Base-by-base conservation (phyloP, 2,888 invertebrate species). In the Drosophila pseudotakahashii region DNA sequence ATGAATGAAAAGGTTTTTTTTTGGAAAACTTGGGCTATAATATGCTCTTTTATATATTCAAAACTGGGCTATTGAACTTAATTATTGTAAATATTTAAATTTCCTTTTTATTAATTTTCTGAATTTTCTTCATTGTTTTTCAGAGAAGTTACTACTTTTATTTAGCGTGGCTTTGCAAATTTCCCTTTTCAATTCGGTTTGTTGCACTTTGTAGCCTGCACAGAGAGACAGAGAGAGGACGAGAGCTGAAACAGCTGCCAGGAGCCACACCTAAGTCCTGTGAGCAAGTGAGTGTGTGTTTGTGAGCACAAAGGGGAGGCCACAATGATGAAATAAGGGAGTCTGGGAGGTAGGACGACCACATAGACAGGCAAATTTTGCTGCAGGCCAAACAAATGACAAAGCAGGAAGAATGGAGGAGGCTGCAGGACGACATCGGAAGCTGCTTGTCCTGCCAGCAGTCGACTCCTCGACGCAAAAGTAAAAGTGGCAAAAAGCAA, bases 321-420 rank as follows among this genome's bases (percentile, higher is more conserved):
- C 41, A 16, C 19, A 19, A 16, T 16, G 37, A 54, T 34, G 47
- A 48, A 52, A 19, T 53, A 48, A 23, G 36, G 50, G 61, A 50
- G 47, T 23, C 55, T 32, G 13, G 14, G 39, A 52, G 48, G 26
- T 26, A 1, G 1, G 7, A 48, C 42, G 13, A 26, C 37, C 45
- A 57, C 71, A 68, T 50, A 69, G 74, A 63, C 70, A 68, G 60
- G 78, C 86, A 76, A 81, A 79, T 83, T 82, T 83, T 82, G 83
- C 83, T 85, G 83, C 83, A 86, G 83, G 83, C 85, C 75, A 85
- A 82, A 77, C 85, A 80, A 85, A 85, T 78, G 83, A 83, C 82
- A 83, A 83, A 85, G 82, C 85, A 72, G 59, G 53, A 59, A 53
- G 23, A 34, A 52, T 42, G 13, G 34, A 14, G 59, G 59, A 14